Evolutionary conservation across 2,888 invertebrate genomes (phyloP).

Genomic region (Pristionchus arcanus): DNA sequence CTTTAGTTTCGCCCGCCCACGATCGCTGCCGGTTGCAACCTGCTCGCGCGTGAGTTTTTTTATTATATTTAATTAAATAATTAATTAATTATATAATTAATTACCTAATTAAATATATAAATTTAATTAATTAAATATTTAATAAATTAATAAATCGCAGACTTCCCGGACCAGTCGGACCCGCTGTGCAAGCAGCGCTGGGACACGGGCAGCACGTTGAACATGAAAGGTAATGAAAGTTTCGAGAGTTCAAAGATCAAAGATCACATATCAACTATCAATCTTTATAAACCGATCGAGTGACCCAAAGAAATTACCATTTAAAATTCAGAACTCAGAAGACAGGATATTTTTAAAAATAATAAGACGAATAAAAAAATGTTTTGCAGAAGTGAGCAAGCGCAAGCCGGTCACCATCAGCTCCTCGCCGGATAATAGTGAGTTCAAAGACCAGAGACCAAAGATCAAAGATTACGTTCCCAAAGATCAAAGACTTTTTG

Average conservation of each 20-base stretch:
- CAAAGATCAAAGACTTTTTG: not conserved
- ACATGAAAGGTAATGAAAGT: not conserved
- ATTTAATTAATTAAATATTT: not conserved
- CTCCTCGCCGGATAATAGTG: not conserved
- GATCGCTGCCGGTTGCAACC: not conserved
- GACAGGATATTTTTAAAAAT: too few species aligned
- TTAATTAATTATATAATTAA: not conserved
- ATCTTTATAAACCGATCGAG: too few species aligned
- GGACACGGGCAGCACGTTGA: not conserved
- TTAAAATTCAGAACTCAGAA: too few species aligned
- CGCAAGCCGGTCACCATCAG: constrained; percentile 26
- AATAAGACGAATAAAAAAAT: not conserved
- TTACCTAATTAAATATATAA: not conserved
- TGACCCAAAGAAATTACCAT: too few species aligned
- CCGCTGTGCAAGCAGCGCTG: constrained; percentile 30
- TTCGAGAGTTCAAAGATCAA: not conserved
- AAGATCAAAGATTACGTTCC: not conserved
- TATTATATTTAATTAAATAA: not conserved
- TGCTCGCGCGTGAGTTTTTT: not conserved
- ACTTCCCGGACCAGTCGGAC: constrained; percentile 17
- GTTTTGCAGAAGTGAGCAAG: not conserved
- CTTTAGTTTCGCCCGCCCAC: not conserved
- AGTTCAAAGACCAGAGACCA: not conserved
- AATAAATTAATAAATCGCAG: not conserved
- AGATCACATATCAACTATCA: too few species aligned